Evolutionary conservation across 2,113 vertebrate genomes (phyloP), one percentile per base, ranked within the genome.

Genomic region (Ammodytes dubius): DNA sequence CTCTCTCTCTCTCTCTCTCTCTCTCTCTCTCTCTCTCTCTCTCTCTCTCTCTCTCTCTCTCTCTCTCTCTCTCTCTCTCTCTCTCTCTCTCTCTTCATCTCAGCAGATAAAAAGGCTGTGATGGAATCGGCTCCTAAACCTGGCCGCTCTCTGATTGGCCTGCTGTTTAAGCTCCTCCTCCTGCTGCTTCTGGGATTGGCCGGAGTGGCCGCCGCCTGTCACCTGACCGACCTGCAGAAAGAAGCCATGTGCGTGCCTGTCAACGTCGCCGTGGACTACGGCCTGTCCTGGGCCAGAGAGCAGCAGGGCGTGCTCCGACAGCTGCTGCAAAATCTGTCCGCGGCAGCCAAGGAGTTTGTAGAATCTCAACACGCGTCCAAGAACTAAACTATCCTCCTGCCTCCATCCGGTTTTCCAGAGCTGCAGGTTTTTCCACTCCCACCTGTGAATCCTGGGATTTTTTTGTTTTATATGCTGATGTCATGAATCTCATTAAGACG

Each of bases 241-340:
- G 96, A 97, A 49, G 92, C 94, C 0, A 47, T 95, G 39, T 99
- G 98, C 0, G 0, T 93, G 82, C 94, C 96, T 0, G 54, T 99
- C 68, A 96, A 96, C 72, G 14, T 88, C 8, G 90, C 97, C 67
- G 94, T 96, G 10, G 95, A 97, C 61, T 95, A 95, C 0, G 86
- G 95, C 0, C 35, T 98, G 1, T 94, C 92, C 12, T 96, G 96
- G 84, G 95, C 97, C 85, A 93, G 89, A 52, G 92, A 95, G 88
- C 96, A 97, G 59, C 95, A 97, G 88, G 91, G 90, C 0, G 80
- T 76, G 64, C 50, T 86, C 77, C 35, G 83, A 49, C 88, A 89
- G 35, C 89, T 93, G 78, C 82, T 97, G 87, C 95, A 94, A 70
- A 96, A 96, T 6, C 73, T 93, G 68, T 93, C 91, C 0, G 13